These are phyloP conservation scores for Meteorus sp. DNA, from an alignment of 1,140 invertebrate genomes.

Conservation along the genomic window DNA sequence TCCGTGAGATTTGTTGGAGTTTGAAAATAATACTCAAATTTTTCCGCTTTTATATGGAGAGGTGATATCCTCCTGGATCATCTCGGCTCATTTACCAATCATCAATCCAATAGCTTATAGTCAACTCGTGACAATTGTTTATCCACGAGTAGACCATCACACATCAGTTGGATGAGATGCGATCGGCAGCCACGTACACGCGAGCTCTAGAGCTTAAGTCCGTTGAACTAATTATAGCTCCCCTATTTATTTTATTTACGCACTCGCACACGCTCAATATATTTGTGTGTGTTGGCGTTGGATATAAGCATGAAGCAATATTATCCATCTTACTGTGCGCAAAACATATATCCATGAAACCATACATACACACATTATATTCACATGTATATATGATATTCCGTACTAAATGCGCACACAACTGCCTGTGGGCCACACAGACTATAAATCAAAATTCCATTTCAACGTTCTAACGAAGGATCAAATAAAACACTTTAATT, in stretches of 20 bases:
- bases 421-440: slow-evolving; percentile 27
- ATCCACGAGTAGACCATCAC: neutral
- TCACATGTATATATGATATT: too few relatives aligned
- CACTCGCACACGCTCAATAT: slow-evolving; percentile 32
- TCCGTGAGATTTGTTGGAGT: neutral
- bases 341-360: too few relatives aligned
- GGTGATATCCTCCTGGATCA: too few relatives aligned
- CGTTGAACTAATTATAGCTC: slow-evolving; percentile 53
- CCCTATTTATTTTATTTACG: slow-evolving; percentile 59
- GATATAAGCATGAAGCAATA: neutral
- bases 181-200: slow-evolving; percentile 25
- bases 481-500: slow-evolving; percentile 63
- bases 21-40: neutral
- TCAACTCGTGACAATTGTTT: slow-evolving; percentile 9
- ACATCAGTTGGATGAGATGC: neutral
- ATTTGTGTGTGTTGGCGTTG: neutral
- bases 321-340: too few relatives aligned
- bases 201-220: neutral
- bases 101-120: too few relatives aligned
- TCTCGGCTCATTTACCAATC: too few relatives aligned
- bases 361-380: too few relatives aligned
- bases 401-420: slow-evolving; percentile 13
- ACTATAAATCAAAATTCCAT: slow-evolving; percentile 61
- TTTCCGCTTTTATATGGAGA: neutral
- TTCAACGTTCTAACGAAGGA: slow-evolving; percentile 63